These are phyloP conservation scores for Dryas iulia DNA, from an alignment of 1,140 invertebrate genomes.

Conservation along the genomic window DNA sequence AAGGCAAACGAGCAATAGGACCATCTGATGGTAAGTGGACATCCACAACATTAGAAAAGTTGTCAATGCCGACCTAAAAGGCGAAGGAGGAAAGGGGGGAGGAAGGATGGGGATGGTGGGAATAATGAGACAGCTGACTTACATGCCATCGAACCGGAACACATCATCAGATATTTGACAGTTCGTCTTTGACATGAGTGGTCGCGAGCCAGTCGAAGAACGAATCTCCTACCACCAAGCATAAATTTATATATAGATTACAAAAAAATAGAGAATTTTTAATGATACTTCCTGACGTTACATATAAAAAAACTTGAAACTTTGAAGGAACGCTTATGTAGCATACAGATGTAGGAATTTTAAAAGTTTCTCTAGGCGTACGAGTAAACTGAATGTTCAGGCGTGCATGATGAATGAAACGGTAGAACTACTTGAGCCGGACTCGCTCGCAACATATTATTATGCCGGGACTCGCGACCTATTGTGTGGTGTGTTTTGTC, in stretches of 20 bases:
- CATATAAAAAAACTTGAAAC: conserved; percentile 17
- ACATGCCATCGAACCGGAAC: no score
- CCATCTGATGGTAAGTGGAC: no score
- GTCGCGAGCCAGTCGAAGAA: no score
- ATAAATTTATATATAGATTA: background rate
- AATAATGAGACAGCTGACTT: no score
- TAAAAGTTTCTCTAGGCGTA: conserved; percentile 20
- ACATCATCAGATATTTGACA: no score
- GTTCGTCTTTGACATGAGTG: no score
- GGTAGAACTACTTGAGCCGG: conserved; percentile 22
- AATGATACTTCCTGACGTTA: background rate
- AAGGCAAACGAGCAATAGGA: no score
- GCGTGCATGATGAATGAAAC: conserved; percentile 30
- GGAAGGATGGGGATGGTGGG: no score
- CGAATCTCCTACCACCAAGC: no score
- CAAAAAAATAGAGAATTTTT: background rate
- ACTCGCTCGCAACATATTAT: conserved; percentile 21
- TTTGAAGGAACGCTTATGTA: conserved; percentile 15
- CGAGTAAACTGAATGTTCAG: conserved; percentile 20
- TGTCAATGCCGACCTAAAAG: no score
- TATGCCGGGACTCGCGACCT: conserved; percentile 23
- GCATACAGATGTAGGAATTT: conserved; percentile 21
- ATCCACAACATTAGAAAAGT: no score
- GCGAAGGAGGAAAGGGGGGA: no score
- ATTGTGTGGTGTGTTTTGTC: conserved; percentile 31